Conservation (phyloP, 2,888 invertebrate species). For the Himalopsyche japonica region DNA sequence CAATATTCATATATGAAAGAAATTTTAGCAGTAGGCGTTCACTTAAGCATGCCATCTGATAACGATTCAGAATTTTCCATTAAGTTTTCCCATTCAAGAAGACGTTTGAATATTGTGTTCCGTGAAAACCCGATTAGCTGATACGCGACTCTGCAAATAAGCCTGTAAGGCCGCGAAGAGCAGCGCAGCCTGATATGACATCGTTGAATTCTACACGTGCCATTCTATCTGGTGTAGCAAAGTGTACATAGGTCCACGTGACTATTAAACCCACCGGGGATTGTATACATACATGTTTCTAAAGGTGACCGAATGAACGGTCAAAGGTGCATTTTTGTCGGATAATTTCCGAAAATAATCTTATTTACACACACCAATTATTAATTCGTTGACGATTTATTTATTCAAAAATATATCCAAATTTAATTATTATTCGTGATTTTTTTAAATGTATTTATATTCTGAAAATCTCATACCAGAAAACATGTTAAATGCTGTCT, state of each 20-base stretch:
- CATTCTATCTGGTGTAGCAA: not conserved
- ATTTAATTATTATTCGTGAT: too few relatives aligned
- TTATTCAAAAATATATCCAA: too few relatives aligned
- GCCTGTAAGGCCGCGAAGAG: not conserved
- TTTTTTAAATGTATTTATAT: too few relatives aligned
- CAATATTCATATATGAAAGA: not conserved
- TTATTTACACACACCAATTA: too few relatives aligned
- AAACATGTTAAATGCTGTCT: too few relatives aligned
- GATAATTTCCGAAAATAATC: too few relatives aligned
- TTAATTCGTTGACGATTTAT: too few relatives aligned
- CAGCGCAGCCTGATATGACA: not conserved
- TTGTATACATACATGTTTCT: too few relatives aligned
- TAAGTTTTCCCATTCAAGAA: not conserved
- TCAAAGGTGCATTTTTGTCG: too few relatives aligned
- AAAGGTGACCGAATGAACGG: too few relatives aligned
- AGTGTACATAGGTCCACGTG: not conserved
- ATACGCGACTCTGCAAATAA: not conserved
- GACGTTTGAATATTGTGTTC: not conserved
- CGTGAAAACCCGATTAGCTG: not conserved
- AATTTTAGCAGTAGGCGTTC: not conserved
- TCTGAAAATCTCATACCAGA: too few relatives aligned
- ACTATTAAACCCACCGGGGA: too few relatives aligned
- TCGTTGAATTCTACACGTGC: not conserved
- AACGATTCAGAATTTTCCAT: not conserved
- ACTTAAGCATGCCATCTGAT: not conserved